Percentiles rank a stretch among this genome's conserved stretches.
Conservation (phyloP, 2,888 invertebrate genomes). For the Taphrorychus bicolor region DNA sequence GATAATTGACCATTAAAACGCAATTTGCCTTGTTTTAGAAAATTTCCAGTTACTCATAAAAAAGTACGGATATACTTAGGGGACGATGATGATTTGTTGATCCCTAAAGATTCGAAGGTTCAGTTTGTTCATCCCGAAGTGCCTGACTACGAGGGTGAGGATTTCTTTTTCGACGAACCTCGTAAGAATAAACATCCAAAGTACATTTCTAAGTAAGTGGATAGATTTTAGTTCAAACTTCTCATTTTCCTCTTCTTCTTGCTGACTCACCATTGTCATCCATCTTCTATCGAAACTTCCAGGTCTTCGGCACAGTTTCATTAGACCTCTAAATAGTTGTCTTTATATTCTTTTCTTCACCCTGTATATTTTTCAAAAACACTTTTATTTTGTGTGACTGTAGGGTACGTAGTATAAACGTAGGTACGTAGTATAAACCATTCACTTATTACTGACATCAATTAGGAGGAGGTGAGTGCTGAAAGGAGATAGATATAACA, state of each 20-base stretch:
- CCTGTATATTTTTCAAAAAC: too few relatives aligned
- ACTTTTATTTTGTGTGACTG: too few relatives aligned
- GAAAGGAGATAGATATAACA: too few relatives aligned
- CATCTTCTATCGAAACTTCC: too few relatives aligned
- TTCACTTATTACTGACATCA: too few relatives aligned
- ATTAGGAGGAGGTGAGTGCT: too few relatives aligned
- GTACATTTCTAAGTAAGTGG: constrained; percentile 12
- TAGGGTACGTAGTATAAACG: too few relatives aligned
- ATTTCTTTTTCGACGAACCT: neutral
- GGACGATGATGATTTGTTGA: constrained; percentile 40
- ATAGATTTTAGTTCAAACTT: neutral
- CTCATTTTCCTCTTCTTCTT: neutral
- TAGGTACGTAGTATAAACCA: too few relatives aligned
- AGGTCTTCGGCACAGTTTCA: too few relatives aligned
- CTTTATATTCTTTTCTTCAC: too few relatives aligned
- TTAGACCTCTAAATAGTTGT: too few relatives aligned
- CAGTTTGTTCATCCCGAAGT: constrained; percentile 23
- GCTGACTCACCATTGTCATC: neutral
- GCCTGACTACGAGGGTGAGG: constrained; percentile 15
- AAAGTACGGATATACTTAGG: constrained; percentile 41
- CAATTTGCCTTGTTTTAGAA: too few relatives aligned
- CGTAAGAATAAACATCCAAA: neutral
- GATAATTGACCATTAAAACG: neutral
- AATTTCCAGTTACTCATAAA: neutral
- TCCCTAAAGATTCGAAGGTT: constrained; percentile 41